Percentiles rank a stretch among this genome's conserved stretches.
Conservation (phyloP, 2,113 vertebrate species). For the Meriones unguiculatus region DNA sequence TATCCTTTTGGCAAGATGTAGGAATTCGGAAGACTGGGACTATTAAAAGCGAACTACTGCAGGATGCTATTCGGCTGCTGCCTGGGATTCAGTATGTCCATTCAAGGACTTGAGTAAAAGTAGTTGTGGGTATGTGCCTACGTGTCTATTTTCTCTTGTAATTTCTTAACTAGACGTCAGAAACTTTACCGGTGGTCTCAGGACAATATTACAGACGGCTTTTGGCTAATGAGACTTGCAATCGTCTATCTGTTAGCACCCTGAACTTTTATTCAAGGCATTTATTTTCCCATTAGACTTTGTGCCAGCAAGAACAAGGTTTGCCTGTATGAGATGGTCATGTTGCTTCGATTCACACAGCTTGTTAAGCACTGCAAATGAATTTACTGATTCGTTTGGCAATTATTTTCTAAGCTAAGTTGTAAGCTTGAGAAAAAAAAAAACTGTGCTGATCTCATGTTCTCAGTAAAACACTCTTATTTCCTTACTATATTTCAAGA, state of each 20-base stretch:
- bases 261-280: slow-evolving; percentile 83
- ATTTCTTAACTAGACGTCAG: slow-evolving; percentile 82
- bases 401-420: slow-evolving; percentile 83
- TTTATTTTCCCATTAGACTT: slow-evolving; percentile 88
- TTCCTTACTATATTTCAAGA: slow-evolving; percentile 78
- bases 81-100: slow-evolving; percentile 84
- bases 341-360: slow-evolving; percentile 83
- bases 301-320: slow-evolving; percentile 87
- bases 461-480: slow-evolving; percentile 75
- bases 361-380: slow-evolving; percentile 85
- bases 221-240: slow-evolving; percentile 80
- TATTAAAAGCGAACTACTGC: slow-evolving; percentile 87
- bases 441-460: slow-evolving; percentile 73
- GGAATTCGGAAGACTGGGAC: slow-evolving; percentile 87
- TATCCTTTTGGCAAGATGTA: slow-evolving; percentile 87
- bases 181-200: slow-evolving; percentile 84
- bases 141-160: slow-evolving; percentile 81
- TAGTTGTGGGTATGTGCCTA: slow-evolving; percentile 83
- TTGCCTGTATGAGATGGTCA: slow-evolving; percentile 85
- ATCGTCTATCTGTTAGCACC: slow-evolving; percentile 80
- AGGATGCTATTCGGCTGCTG: slow-evolving; percentile 85
- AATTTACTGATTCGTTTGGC: slow-evolving; percentile 82
- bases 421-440: slow-evolving; percentile 72
- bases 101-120: slow-evolving; percentile 87
- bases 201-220: slow-evolving; percentile 80